Evolutionary conservation across 2,797 vertebrate species (phyloP).

Genomic region (Urophycis tenuis): DNA sequence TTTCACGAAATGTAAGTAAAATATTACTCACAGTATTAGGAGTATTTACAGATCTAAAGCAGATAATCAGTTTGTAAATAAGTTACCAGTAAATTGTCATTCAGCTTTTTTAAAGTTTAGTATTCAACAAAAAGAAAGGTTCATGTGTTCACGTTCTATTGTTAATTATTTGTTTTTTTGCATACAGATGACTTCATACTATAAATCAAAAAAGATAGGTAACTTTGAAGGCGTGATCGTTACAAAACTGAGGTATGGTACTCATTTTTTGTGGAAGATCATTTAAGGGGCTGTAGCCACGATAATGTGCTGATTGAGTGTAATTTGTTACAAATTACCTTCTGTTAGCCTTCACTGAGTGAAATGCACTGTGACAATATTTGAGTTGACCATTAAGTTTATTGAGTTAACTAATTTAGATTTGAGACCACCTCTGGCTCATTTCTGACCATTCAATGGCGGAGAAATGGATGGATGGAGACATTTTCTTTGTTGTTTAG

Average conservation of each 20-base stretch:
- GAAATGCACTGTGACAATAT: background rate
- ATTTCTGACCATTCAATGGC: background rate
- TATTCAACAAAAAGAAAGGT: background rate
- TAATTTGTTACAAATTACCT: background rate
- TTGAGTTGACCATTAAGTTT: background rate
- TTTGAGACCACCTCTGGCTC: background rate
- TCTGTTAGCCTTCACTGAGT: background rate
- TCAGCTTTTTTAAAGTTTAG: background rate
- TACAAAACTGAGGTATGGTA: slow-evolving; percentile 29
- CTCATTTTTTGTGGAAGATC: background rate
- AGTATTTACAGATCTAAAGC: background rate
- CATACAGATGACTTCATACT: slow-evolving; percentile 37
- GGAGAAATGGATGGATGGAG: too few species aligned
- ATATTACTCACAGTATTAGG: background rate
- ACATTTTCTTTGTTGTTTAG: background rate
- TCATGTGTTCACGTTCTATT: background rate
- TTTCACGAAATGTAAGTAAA: slow-evolving; percentile 9
- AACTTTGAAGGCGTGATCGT: slow-evolving; percentile 30
- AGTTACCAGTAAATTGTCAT: background rate
- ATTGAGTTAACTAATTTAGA: background rate
- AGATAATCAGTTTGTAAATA: background rate
- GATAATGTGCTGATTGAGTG: background rate
- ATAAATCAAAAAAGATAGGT: rapidly evolving
- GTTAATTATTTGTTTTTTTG: background rate
- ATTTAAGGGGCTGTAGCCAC: background rate